Evolutionary conservation across 2,797 vertebrate species (phyloP).

Genomic region (Hemibagrus guttatus): DNA sequence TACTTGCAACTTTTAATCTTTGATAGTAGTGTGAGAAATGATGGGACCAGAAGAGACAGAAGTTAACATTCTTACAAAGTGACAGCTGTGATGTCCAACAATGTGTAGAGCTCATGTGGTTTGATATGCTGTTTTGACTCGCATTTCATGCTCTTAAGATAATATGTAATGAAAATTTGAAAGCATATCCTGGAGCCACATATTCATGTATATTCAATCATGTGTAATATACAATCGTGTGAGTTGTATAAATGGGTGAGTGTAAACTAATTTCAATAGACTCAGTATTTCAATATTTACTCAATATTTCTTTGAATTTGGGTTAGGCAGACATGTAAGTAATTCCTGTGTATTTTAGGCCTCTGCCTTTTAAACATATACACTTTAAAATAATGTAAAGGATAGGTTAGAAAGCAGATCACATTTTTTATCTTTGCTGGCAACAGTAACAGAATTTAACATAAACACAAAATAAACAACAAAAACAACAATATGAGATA

Average conservation of each 20-base stretch:
- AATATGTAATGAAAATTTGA: slow-evolving; percentile 54
- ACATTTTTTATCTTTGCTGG: neutral
- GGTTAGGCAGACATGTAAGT: slow-evolving; percentile 11
- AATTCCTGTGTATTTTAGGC: neutral
- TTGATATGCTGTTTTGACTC: slow-evolving; percentile 50
- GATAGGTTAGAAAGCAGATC: neutral
- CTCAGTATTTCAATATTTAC: neutral
- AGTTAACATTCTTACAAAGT: slow-evolving; percentile 24
- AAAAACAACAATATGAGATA: neutral
- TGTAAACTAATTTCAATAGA: neutral
- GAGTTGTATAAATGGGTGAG: no score
- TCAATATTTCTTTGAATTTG: slow-evolving; percentile 30
- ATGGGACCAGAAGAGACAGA: slow-evolving; percentile 16
- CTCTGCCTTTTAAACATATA: neutral
- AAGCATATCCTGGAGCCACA: slow-evolving; percentile 39
- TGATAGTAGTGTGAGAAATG: neutral
- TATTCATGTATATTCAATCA: slow-evolving; percentile 34
- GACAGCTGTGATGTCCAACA: neutral
- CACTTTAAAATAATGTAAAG: neutral
- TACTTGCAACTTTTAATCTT: slow-evolving; percentile 56
- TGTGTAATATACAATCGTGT: no score
- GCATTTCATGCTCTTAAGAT: slow-evolving; percentile 65
- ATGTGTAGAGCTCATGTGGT: slow-evolving; percentile 41
- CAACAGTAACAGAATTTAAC: neutral
- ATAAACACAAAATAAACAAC: neutral